phyloP scores from a whole-genome alignment of 2,797 vertebrate species.

The Oreochromis grahami region DNA sequence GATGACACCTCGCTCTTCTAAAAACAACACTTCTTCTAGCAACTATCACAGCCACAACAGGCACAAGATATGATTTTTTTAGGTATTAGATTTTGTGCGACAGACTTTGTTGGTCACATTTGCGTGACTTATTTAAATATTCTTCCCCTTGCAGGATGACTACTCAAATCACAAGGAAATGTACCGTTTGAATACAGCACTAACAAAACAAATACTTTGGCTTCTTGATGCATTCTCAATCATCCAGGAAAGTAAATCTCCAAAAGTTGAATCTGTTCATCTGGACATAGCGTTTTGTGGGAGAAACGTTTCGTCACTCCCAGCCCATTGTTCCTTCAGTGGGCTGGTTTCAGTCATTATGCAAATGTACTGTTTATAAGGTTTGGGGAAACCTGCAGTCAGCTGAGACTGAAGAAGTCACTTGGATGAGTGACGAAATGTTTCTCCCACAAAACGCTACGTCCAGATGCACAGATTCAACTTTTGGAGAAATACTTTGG shows the following conservation, averaged over 20 bases:
- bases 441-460: too few relatives aligned
- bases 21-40: not conserved
- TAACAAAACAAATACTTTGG: not conserved
- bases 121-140: not conserved
- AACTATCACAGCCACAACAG: not conserved
- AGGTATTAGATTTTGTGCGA: not conserved
- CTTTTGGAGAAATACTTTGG: not conserved
- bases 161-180: not conserved
- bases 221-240: not conserved
- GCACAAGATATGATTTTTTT: not conserved
- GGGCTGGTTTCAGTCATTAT: too few relatives aligned
- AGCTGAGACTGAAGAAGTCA: too few relatives aligned
- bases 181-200: not conserved
- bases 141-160: slow-evolving; percentile 6
- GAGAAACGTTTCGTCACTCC: too few relatives aligned
- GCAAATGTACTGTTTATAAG: too few relatives aligned
- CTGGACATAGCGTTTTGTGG: too few relatives aligned
- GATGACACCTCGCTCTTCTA: not conserved
- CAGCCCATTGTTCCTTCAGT: too few relatives aligned
- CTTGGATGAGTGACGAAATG: too few relatives aligned
- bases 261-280: too few relatives aligned
- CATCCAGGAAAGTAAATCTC: too few relatives aligned
- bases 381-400: too few relatives aligned
- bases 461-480: too few relatives aligned
- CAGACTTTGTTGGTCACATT: not conserved